Evolutionary conservation across 2,797 vertebrate genomes (phyloP).

Genomic region (Helarctos malayanus): DNA sequence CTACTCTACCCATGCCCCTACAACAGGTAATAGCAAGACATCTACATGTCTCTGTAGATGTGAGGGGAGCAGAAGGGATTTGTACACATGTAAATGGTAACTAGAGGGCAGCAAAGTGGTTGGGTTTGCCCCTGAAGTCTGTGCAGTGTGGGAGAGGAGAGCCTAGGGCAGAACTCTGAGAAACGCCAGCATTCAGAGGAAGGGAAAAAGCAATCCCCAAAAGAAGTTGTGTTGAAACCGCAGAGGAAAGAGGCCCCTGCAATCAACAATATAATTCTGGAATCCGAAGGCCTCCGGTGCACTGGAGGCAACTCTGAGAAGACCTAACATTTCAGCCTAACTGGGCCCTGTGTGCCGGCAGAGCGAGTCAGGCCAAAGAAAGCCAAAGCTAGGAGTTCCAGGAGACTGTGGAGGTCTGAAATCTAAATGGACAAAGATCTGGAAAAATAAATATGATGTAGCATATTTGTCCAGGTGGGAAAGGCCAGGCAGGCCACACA

Average conservation of each 20-base stretch:
- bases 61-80: not conserved
- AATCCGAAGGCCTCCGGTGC: not conserved
- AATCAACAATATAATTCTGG: not conserved
- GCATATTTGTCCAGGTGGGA: not conserved
- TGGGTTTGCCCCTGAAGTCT: not conserved
- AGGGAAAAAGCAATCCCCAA: not conserved
- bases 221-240: not conserved
- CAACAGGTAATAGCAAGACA: not conserved
- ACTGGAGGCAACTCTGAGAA: not conserved
- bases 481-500: constrained; percentile 5
- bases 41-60: not conserved
- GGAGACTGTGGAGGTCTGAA: constrained; percentile 24
- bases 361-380: constrained; percentile 2
- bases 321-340: not conserved
- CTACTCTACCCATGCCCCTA: not conserved
- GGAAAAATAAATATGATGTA: constrained; percentile 52
- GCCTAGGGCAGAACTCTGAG: not conserved
- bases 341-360: not conserved
- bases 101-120: not conserved
- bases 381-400: not conserved
- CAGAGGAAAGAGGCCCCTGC: not conserved
- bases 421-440: constrained; percentile 41
- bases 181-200: not conserved
- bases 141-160: not conserved
- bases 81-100: not conserved